phyloP scores from a whole-genome alignment of 2,113 vertebrate species.

The Myiopsitta monachus region DNA sequence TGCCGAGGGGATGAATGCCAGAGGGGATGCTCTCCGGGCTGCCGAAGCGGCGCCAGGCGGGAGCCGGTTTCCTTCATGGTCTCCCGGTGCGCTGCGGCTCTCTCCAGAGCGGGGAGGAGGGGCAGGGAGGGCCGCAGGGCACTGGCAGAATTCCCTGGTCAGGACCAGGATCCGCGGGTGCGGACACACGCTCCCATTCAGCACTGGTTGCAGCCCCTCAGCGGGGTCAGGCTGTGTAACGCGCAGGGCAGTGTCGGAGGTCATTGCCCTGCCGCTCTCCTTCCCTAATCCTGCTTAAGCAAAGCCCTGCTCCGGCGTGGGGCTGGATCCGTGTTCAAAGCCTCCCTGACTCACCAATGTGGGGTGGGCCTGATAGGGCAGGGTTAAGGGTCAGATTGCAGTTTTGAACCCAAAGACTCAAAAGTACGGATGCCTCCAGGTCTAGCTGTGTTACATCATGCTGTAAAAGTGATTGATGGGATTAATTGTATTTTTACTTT shows the following conservation, averaged over 20 bases:
- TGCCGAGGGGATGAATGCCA: neutral
- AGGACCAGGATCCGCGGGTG: neutral
- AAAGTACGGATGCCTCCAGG: neutral
- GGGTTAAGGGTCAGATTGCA: rapidly evolving
- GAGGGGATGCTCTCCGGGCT: neutral
- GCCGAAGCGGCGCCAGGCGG: neutral
- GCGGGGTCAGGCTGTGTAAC: neutral
- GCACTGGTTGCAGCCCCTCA: neutral
- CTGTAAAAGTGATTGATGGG: rapidly evolving
- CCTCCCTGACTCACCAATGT: neutral
- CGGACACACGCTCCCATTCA: neutral
- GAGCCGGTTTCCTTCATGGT: neutral
- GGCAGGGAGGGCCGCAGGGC: neutral
- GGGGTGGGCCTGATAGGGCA: neutral
- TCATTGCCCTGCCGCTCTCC: neutral
- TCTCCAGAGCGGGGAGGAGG: neutral
- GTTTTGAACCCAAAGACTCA: neutral
- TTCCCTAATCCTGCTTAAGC: neutral
- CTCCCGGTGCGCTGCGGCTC: neutral
- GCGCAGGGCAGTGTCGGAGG: neutral
- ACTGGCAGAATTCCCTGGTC: rapidly evolving
- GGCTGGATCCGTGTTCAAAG: neutral
- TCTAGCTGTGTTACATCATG: neutral
- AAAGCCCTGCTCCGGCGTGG: neutral
- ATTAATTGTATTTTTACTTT: neutral